A percentile compares a stretch with the other conserved stretches of the same genome.
Evolutionary conservation across 2,113 vertebrate species (phyloP).

Genomic region (Calidris pugnax): DNA sequence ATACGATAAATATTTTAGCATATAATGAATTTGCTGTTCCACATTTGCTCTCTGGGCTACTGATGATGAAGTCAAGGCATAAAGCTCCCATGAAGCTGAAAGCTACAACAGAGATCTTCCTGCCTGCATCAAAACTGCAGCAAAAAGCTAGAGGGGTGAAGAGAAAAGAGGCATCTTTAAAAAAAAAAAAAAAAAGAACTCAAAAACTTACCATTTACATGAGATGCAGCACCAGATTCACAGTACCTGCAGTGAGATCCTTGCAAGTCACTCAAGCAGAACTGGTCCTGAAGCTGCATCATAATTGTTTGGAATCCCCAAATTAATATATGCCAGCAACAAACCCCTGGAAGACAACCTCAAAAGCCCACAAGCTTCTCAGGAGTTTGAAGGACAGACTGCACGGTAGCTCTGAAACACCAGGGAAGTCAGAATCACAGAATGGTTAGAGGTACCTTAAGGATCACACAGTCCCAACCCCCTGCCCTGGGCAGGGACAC

Average conservation of each 20-base stretch:
- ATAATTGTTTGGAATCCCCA: not conserved
- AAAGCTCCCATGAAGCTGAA: not conserved
- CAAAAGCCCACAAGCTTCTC: not conserved
- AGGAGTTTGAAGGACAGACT: not conserved
- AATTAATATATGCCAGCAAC: not conserved
- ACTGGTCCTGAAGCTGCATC: not conserved
- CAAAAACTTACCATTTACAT: not conserved
- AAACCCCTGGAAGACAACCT: not conserved
- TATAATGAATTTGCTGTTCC: not conserved
- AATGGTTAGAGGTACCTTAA: no score
- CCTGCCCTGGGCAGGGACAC: no score
- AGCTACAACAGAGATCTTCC: not conserved
- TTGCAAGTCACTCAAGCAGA: not conserved
- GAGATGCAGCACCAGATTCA: not conserved
- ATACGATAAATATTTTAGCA: not conserved
- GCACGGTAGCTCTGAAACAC: not conserved
- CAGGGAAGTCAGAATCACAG: not conserved
- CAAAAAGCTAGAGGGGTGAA: not conserved
- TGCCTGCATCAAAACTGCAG: not conserved
- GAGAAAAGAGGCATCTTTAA: not conserved
- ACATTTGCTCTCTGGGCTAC: not conserved
- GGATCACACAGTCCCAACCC: no score
- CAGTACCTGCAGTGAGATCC: not conserved
- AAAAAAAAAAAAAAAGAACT: not conserved
- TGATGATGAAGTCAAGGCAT: not conserved